These are phyloP conservation scores for Chaenogobius annularis DNA, from an alignment of 2,113 vertebrate species.

Conservation along the genomic window DNA sequence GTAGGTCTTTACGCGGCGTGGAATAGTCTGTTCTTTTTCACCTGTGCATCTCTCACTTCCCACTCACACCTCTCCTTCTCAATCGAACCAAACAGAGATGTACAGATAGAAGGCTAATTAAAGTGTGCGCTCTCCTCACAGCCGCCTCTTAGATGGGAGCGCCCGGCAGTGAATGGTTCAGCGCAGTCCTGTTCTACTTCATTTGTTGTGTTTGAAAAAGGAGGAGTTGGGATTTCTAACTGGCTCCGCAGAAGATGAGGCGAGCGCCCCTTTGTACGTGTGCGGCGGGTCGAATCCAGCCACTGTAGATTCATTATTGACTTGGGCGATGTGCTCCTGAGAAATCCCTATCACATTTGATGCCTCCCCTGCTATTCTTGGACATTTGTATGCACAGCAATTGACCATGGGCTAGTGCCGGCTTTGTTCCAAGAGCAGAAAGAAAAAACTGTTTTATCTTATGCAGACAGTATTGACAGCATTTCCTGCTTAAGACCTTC, in stretches of 20 bases:
- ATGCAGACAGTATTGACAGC: conserved; percentile 4
- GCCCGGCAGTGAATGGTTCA: conserved; percentile 36
- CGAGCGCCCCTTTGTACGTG: conserved; percentile 17
- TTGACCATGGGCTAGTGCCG: neutral
- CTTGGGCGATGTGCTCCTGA: conserved; percentile 6
- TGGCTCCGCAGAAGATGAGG: conserved; percentile 10
- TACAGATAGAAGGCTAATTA: conserved; percentile 60
- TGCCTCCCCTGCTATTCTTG: neutral
- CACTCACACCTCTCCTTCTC: conserved; percentile 11
- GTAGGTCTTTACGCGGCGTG: conserved; percentile 11
- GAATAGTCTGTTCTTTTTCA: neutral
- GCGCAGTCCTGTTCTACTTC: conserved; percentile 42
- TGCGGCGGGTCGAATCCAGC: conserved; percentile 27
- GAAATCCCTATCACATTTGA: conserved; percentile 14
- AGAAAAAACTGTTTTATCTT: conserved; percentile 9
- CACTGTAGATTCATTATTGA: conserved; percentile 35
- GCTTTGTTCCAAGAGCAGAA: conserved; percentile 2
- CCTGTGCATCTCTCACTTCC: neutral
- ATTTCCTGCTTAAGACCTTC: neutral
- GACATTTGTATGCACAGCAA: neutral
- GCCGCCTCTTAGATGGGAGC: conserved; percentile 31
- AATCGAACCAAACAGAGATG: conserved; percentile 39
- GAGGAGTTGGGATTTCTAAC: conserved; percentile 45
- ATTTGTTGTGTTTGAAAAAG: conserved; percentile 44
- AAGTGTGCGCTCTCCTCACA: conserved; percentile 46